Evolutionary conservation across 2,797 vertebrate genomes (phyloP), one percentile per base, ranked within the genome.

Genomic region (Odontamblyopus lacepedii): DNA sequence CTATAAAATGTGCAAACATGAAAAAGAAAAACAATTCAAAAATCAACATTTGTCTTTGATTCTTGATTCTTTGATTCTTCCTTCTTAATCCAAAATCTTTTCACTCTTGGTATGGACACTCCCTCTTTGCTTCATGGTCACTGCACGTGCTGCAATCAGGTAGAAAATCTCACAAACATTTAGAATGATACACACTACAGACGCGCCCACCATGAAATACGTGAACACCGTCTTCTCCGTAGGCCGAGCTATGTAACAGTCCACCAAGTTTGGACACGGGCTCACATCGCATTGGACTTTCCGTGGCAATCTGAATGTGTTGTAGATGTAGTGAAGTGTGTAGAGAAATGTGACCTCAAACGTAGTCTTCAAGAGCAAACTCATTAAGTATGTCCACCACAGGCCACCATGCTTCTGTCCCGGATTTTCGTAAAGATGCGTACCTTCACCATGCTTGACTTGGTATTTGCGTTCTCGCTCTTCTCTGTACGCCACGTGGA

Each of bases 161-260:
- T 98, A 98, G 84, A 95, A 92, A 82, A 98, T 95, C 92, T 98
- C 96, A 35, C 94, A 94, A 81, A 97, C 73, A 0, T 95, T 98
- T 67, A 98, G 94, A 70, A 97, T 56, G 0, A 97, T 94, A 79
- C 97, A 98, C 71, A 94, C 19, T 1, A 94, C 91, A 0, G 97
- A 98, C 0, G 96, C 95, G 0, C 93, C 96, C 0, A 98, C 96
- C 97, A 98, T 98, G 85, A 98, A 97, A 85, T 97, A 98, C 29
- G 95, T 96, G 88, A 98, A 98, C 72, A 98, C 51, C 6, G 92
- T 96, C 79, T 98, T 98, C 91, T 98, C 96, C 0, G 96, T 98
- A 26, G 97, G 97, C 59, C 96, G 91, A 16, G 95, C 87, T 0
- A 98, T 94, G 85, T 96, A 98, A 89, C 97, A 98, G 85, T 97